These are phyloP conservation scores for Castor canadensis DNA, from an alignment of 2,113 vertebrate genomes.

Conservation along the genomic window DNA sequence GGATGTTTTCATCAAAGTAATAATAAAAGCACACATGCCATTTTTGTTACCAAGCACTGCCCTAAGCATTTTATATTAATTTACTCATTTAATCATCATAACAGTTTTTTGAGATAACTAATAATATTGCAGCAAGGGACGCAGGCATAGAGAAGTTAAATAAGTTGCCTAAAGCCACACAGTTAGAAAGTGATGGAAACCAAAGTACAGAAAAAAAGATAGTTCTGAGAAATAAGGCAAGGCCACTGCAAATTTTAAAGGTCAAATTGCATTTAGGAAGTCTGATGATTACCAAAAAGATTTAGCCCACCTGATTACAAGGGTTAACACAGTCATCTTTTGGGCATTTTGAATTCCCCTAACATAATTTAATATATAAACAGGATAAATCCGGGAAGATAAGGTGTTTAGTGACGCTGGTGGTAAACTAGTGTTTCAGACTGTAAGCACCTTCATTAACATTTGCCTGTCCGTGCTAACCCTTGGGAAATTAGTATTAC, in stretches of 20 bases:
- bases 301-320: not conserved
- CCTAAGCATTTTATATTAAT: not conserved
- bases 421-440: not conserved
- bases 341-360: not conserved
- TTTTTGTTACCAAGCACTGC: not conserved
- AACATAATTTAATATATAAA: not conserved
- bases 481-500: conserved; percentile 30
- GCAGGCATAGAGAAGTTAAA: not conserved
- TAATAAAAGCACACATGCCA: not conserved
- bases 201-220: not conserved
- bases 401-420: not conserved
- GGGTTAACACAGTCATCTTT: not conserved
- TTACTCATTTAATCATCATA: not conserved
- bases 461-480: not conserved
- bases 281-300: not conserved
- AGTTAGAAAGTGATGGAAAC: not conserved
- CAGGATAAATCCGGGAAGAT: not conserved
- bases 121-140: not conserved
- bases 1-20: not conserved
- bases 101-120: not conserved
- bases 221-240: not conserved
- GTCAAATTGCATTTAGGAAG: not conserved
- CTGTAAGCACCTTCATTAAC: not conserved
- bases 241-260: not conserved
- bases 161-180: not conserved